Conservation (phyloP, 2,888 invertebrate genomes). For the Apoderus coryli region DNA sequence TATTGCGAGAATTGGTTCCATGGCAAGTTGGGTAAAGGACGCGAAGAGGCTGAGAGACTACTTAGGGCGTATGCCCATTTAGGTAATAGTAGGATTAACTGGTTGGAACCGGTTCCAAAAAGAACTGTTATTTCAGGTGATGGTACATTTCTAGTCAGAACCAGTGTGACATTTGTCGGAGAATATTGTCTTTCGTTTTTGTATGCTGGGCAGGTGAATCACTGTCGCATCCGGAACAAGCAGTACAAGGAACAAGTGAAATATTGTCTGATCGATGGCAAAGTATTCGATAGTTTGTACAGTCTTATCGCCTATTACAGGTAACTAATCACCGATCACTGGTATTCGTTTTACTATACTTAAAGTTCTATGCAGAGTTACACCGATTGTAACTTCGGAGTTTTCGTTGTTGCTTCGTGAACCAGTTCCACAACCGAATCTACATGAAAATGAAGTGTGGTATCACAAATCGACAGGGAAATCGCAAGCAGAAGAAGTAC, state of each 20-base stretch:
- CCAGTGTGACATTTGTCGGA: conserved; percentile 91
- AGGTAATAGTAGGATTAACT: no score
- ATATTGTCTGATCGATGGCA: conserved; percentile 79
- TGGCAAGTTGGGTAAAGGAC: conserved; percentile 65
- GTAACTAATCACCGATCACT: no score
- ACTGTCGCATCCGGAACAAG: conserved; percentile 80
- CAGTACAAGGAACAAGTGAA: conserved; percentile 79
- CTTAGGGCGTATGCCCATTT: conserved; percentile 62
- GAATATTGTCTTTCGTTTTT: conserved; percentile 93
- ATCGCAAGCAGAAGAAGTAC: conserved; percentile 73
- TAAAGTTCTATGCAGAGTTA: conserved; percentile 41
- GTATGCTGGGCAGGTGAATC: conserved; percentile 79
- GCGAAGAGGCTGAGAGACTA: conserved; percentile 67
- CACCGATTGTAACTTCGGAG: conserved; percentile 78
- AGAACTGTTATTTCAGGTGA: conserved; percentile 42
- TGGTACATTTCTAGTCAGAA: conserved; percentile 84
- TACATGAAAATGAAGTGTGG: conserved; percentile 89
- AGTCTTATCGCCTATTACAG: conserved; percentile 77
- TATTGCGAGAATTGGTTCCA: conserved; percentile 92
- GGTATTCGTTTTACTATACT: no score
- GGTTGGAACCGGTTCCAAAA: no score
- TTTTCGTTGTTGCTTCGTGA: conserved; percentile 77
- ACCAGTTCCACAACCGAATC: conserved; percentile 89
- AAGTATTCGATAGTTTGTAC: conserved; percentile 83
- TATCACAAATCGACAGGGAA: conserved; percentile 72